Conservation (phyloP, 1,140 invertebrate species). For the Aphaenogaster rudis region DNA sequence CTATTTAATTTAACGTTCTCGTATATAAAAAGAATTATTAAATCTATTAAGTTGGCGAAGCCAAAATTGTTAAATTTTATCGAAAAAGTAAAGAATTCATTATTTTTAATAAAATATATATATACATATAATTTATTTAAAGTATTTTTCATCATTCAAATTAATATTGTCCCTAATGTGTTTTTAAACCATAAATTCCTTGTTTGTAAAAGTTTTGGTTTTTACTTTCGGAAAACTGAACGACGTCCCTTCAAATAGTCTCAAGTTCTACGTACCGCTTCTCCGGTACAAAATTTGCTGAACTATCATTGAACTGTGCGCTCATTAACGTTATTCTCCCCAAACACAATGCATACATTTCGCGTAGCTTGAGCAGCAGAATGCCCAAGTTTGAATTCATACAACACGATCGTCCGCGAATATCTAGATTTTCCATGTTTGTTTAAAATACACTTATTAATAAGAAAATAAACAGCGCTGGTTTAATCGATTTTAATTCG, state of each 20-base stretch:
- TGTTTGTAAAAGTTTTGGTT: neutral
- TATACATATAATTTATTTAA: neutral
- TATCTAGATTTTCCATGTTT: neutral
- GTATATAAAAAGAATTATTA: neutral
- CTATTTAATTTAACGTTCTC: neutral
- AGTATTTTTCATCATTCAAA: neutral
- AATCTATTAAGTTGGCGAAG: neutral
- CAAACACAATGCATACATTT: constrained; percentile 4
- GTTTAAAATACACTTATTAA: neutral
- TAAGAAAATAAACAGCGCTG: neutral
- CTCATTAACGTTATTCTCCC: neutral
- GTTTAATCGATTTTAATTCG: neutral
- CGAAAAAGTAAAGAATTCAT: neutral
- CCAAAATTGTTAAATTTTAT: neutral
- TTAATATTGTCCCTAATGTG: neutral
- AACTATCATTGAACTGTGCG: neutral
- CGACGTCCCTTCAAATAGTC: neutral
- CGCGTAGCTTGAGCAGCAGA: neutral
- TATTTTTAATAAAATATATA: neutral
- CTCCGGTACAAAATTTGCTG: neutral
- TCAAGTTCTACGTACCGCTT: neutral
- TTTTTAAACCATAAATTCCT: constrained; percentile 1
- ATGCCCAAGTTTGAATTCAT: neutral
- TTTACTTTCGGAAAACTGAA: neutral
- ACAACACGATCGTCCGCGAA: neutral